Percentiles rank a stretch among this genome's conserved stretches.
These are phyloP conservation scores for Petrolisthes manimaculis DNA, from an alignment of 2,888 invertebrate genomes.

Conservation along the genomic window DNA sequence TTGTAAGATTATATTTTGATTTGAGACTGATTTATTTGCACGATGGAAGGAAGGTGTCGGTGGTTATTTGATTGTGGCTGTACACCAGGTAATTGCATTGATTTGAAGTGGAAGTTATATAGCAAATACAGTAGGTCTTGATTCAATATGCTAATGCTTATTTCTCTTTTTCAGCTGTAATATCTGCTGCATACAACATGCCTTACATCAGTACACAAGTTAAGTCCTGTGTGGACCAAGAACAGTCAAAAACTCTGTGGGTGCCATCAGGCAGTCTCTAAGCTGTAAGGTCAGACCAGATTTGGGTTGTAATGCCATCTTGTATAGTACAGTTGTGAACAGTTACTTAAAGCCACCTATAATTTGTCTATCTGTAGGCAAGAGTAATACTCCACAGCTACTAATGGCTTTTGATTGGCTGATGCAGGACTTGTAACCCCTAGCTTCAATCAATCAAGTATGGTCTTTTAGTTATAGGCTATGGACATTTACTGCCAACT, in stretches of 20 bases:
- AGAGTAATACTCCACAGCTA: no score
- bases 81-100: not conserved
- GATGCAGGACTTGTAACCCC: no score
- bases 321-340: not conserved
- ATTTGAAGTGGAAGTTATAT: not conserved
- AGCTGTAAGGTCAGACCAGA: constrained; percentile 9
- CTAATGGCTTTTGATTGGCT: no score
- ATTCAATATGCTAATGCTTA: not conserved
- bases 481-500: no score
- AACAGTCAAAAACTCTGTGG: constrained; percentile 96
- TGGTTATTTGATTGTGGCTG: no score
- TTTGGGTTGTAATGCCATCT: not conserved
- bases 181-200: constrained; percentile 93
- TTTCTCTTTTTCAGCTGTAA: constrained; percentile 76
- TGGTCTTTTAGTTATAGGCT: no score
- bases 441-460: no score
- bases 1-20: no score
- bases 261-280: constrained; percentile 74
- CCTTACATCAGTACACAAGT: constrained; percentile 97
- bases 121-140: not conserved
- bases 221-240: constrained; percentile 91
- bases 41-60: no score
- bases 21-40: no score
- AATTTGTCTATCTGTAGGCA: no score
- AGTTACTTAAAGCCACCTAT: no score